Conservation (phyloP, 2,888 invertebrate species). For the Microctonus aethiopoides region DNA sequence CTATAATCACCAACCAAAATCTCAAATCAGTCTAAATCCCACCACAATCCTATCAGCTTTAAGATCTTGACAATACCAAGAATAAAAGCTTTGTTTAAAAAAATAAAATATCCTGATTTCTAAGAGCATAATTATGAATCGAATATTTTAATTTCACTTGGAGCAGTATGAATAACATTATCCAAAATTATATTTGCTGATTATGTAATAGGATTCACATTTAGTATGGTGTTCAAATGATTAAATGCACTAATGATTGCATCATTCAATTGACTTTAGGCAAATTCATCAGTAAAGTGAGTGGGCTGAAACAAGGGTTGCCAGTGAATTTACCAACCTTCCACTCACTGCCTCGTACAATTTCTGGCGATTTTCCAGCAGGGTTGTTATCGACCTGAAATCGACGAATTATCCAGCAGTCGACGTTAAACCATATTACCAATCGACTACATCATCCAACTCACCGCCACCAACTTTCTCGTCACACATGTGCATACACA, state of each 20-base stretch:
- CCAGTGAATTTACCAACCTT: slow-evolving; percentile 19
- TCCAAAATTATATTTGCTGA: too few relatives aligned
- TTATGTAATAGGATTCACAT: too few relatives aligned
- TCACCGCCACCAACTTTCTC: slow-evolving; percentile 28
- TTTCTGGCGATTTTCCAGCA: slow-evolving; percentile 38
- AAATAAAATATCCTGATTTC: neutral
- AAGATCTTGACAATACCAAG: neutral
- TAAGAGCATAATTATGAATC: neutral
- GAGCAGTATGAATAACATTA: neutral
- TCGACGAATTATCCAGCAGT: slow-evolving; percentile 46
- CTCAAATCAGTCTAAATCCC: neutral
- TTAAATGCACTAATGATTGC: neutral
- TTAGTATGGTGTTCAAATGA: too few relatives aligned
- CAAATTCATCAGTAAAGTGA: neutral
- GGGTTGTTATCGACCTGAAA: slow-evolving; percentile 33
- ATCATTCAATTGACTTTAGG: neutral
- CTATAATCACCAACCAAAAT: neutral
- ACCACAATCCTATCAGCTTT: slow-evolving; percentile 34
- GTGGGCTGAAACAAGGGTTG: slow-evolving; percentile 26
- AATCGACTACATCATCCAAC: slow-evolving; percentile 37
- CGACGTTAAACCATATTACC: slow-evolving; percentile 43
- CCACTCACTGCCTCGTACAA: slow-evolving; percentile 11
- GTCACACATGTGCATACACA: neutral
- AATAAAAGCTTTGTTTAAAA: too few relatives aligned
- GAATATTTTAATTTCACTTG: neutral